Evolutionary conservation across 2,113 vertebrate genomes (phyloP).

Genomic region (Nothocercus julius): DNA sequence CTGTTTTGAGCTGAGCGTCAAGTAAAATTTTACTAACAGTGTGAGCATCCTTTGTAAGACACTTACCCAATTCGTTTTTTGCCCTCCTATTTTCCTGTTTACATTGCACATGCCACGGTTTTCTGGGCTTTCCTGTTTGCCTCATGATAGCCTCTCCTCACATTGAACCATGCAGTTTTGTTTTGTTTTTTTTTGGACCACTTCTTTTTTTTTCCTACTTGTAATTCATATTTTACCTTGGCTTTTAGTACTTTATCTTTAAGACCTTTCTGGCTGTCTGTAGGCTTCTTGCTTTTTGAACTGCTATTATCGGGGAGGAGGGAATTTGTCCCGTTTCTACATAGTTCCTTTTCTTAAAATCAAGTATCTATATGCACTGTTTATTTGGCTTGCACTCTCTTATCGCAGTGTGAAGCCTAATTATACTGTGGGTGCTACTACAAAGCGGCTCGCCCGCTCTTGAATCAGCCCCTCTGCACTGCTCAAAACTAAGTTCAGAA

Average conservation of each 20-base stretch:
- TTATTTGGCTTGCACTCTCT: background rate
- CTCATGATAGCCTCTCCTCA: background rate
- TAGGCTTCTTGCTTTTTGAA: background rate
- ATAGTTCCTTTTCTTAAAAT: background rate
- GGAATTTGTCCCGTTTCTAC: background rate
- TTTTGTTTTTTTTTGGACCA: background rate
- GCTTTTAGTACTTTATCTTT: background rate
- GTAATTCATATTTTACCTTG: background rate
- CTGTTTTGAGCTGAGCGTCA: accelerated
- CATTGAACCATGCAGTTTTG: background rate
- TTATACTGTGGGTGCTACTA: background rate
- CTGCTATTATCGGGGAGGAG: background rate
- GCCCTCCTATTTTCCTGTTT: background rate
- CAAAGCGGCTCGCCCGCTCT: background rate
- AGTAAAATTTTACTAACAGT: background rate
- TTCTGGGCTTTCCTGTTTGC: background rate
- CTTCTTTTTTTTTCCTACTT: accelerated
- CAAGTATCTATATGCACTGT: background rate
- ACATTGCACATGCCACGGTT: accelerated
- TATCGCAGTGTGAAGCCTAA: background rate
- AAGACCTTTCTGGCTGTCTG: background rate
- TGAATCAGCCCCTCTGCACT: background rate
- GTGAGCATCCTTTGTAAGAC: background rate
- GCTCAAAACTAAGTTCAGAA: background rate
- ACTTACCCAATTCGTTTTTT: background rate